Percentiles rank a stretch among this genome's conserved stretches.
Evolutionary conservation across 2,113 vertebrate genomes (phyloP).

Genomic region (Psammodynastes pulverulentus): DNA sequence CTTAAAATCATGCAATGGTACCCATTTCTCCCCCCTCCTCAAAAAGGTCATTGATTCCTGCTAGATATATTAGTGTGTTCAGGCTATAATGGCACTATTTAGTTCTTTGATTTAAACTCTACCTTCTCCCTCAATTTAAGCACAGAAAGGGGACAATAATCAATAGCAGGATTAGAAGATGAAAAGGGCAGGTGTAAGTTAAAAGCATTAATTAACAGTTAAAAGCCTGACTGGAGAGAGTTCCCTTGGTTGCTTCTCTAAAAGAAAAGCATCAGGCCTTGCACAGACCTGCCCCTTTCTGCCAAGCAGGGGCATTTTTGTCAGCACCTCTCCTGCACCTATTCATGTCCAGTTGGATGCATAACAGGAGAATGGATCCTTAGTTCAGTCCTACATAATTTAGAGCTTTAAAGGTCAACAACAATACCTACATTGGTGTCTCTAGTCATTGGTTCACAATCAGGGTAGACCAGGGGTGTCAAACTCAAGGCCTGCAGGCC

Average conservation of each 20-base stretch:
- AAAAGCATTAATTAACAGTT: neutral
- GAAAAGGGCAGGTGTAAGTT: neutral
- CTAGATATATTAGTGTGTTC: neutral
- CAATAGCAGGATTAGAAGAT: neutral
- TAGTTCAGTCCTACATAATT: neutral
- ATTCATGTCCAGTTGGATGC: neutral
- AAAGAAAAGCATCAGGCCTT: neutral
- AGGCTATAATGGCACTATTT: neutral
- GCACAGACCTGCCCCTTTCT: neutral
- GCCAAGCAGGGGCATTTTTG: neutral
- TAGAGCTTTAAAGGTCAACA: neutral
- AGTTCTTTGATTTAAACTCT: neutral
- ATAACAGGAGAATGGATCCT: neutral
- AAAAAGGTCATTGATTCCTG: neutral
- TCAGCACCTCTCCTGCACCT: neutral
- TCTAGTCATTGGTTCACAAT: neutral
- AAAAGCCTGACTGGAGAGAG: neutral
- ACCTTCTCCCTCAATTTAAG: neutral
- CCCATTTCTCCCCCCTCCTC: neutral
- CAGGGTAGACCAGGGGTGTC: neutral
- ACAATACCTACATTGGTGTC: neutral
- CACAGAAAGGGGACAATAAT: neutral
- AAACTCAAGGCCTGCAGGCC: too few relatives aligned
- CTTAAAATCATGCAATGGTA: neutral
- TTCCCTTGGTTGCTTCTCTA: neutral